These are phyloP conservation scores for Cephalopholis sonnerati DNA, from an alignment of 2,113 vertebrate genomes.

Conservation along the genomic window DNA sequence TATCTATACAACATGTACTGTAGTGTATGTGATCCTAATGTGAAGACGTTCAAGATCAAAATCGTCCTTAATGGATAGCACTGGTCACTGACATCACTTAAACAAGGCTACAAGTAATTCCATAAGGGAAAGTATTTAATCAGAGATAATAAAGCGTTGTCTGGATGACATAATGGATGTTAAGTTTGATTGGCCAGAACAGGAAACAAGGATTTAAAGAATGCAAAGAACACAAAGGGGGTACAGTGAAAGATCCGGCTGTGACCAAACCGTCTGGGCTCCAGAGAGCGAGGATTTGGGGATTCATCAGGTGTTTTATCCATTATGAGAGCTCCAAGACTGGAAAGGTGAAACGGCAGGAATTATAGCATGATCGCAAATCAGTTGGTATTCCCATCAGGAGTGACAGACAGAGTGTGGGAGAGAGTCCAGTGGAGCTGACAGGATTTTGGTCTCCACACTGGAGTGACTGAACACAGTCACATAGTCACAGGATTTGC, in stretches of 20 bases:
- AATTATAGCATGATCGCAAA: conserved; percentile 72
- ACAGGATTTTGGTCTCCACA: conserved; percentile 4
- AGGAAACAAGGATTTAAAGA: conserved; percentile 36
- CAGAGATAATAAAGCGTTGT: conserved; percentile 11
- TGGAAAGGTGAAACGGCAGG: conserved; percentile 56
- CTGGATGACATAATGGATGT: conserved; percentile 9
- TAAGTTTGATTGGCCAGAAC: conserved; percentile 6
- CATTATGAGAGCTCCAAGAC: conserved; percentile 54
- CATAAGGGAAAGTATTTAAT: conserved; percentile 26
- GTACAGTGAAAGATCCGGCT: conserved; percentile 46
- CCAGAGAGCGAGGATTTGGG: background rate
- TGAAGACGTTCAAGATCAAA: background rate
- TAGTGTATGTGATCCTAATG: background rate
- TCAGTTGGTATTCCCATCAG: conserved; percentile 70
- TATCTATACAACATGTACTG: background rate
- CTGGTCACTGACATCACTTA: background rate
- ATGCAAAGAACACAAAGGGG: conserved; percentile 45
- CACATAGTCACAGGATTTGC: background rate
- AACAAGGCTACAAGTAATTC: background rate
- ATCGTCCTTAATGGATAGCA: background rate
- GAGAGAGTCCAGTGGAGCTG: conserved; percentile 21
- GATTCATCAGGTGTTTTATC: conserved; percentile 72
- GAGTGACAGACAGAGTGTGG: conserved; percentile 1
- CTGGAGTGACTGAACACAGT: background rate
- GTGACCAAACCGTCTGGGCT: conserved; percentile 53